These are phyloP conservation scores for Cyprinodon variegatus DNA, from an alignment of 2,113 vertebrate genomes.

Conservation along the genomic window DNA sequence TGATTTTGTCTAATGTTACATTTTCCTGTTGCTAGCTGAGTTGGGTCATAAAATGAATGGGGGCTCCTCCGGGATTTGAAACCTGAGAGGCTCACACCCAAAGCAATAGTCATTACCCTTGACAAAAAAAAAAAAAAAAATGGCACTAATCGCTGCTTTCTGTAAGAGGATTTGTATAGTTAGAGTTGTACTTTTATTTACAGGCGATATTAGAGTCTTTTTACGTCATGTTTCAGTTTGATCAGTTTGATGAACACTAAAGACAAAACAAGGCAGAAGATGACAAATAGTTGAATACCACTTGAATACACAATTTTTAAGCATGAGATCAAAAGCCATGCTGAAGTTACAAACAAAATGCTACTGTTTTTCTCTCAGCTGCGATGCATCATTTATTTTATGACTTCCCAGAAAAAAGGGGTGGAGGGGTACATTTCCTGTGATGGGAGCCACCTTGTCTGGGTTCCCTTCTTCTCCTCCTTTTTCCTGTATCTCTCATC, in stretches of 20 bases:
- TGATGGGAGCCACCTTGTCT: conserved; percentile 44
- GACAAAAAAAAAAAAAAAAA: too few species aligned
- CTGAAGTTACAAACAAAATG: background rate
- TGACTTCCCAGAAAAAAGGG: conserved; percentile 25
- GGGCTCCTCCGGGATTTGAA: too few species aligned
- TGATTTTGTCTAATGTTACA: too few species aligned
- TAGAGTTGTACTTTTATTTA: background rate
- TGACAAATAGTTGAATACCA: background rate
- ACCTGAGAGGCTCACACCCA: background rate
- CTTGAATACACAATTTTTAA: background rate
- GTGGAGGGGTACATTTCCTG: conserved; percentile 58
- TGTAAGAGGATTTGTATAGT: background rate
- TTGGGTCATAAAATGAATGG: background rate
- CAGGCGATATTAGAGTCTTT: too few species aligned
- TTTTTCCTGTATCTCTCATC: conserved; percentile 30
- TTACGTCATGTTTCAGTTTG: too few species aligned
- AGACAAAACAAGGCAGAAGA: background rate
- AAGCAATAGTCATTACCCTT: background rate
- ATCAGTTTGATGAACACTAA: background rate
- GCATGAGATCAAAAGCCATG: background rate
- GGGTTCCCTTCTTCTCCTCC: conserved; percentile 32
- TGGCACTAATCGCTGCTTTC: too few species aligned
- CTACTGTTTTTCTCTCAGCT: conserved; percentile 8
- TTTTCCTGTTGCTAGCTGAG: background rate
- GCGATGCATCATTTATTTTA: conserved; percentile 41